Evolutionary conservation across 1,140 invertebrate genomes (phyloP).

Genomic region (Tetraneura akinire): DNA sequence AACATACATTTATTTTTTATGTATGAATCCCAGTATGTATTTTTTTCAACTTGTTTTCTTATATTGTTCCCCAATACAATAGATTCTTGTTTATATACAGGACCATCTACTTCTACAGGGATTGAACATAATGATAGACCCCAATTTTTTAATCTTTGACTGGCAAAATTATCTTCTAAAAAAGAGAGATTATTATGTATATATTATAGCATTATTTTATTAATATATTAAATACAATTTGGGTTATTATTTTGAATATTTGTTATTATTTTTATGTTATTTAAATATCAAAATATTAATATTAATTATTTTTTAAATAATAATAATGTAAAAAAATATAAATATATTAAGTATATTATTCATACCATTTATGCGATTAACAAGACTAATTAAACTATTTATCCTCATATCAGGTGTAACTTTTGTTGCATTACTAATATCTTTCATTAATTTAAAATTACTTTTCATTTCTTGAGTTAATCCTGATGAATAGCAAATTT

Average conservation of each 20-base stretch:
- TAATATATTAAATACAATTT: no score
- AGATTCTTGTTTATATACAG: slow-evolving; percentile 69
- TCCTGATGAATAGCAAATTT: slow-evolving; percentile 76
- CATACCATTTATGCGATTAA: slow-evolving; percentile 48
- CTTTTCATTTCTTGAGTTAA: slow-evolving; percentile 63
- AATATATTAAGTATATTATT: background rate
- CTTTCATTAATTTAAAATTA: slow-evolving; percentile 74
- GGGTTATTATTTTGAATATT: no score
- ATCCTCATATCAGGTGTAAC: slow-evolving; percentile 73
- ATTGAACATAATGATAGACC: slow-evolving; percentile 71
- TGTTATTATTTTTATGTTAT: no score
- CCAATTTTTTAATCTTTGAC: slow-evolving; percentile 76
- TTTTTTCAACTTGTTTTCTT: slow-evolving; percentile 57
- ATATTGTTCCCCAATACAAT: slow-evolving; percentile 68
- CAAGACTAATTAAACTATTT: slow-evolving; percentile 23
- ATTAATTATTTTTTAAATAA: no score
- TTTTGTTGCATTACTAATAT: slow-evolving; percentile 74
- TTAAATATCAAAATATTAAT: no score
- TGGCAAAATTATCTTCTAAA: slow-evolving; percentile 63
- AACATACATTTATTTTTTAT: slow-evolving; percentile 64
- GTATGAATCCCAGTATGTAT: slow-evolving; percentile 72
- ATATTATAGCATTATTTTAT: no score
- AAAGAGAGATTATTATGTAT: no score
- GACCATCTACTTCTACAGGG: slow-evolving; percentile 65
- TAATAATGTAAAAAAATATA: no score